These are phyloP conservation scores for Tinea semifulvella DNA, from an alignment of 2,888 invertebrate genomes.

Conservation along the genomic window DNA sequence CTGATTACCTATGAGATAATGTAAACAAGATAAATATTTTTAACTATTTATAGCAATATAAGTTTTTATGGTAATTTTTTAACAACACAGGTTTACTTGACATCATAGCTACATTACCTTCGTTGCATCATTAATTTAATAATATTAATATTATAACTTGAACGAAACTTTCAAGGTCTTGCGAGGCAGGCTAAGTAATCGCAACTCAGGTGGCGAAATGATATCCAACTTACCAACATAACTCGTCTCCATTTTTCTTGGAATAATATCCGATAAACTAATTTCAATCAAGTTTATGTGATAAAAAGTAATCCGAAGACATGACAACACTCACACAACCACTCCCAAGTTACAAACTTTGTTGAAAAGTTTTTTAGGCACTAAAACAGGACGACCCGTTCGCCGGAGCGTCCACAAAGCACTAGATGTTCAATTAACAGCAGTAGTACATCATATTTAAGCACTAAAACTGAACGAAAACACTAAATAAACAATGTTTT, in stretches of 20 bases:
- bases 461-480: neutral
- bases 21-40: constrained; percentile 40
- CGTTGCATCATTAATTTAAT: constrained; percentile 10
- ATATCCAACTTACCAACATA: constrained; percentile 42
- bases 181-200: too few species aligned
- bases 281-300: constrained; percentile 36
- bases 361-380: constrained; percentile 24
- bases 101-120: constrained; percentile 4
- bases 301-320: constrained; percentile 43
- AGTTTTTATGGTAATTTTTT: neutral
- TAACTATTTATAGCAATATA: constrained; percentile 8
- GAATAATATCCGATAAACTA: constrained; percentile 20
- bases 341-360: constrained; percentile 38
- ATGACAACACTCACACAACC: constrained; percentile 47
- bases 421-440: neutral
- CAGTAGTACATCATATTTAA: constrained; percentile 5
- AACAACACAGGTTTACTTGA: constrained; percentile 11
- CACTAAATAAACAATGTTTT: constrained; percentile 12
- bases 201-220: neutral
- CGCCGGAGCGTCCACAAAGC: neutral
- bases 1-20: constrained; percentile 30
- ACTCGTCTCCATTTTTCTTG: constrained; percentile 43
- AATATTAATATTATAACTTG: neutral
- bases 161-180: constrained; percentile 13
- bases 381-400: neutral